Base-by-base conservation (phyloP, 1,140 invertebrate genomes). In the Paracyclopina nana region DNA sequence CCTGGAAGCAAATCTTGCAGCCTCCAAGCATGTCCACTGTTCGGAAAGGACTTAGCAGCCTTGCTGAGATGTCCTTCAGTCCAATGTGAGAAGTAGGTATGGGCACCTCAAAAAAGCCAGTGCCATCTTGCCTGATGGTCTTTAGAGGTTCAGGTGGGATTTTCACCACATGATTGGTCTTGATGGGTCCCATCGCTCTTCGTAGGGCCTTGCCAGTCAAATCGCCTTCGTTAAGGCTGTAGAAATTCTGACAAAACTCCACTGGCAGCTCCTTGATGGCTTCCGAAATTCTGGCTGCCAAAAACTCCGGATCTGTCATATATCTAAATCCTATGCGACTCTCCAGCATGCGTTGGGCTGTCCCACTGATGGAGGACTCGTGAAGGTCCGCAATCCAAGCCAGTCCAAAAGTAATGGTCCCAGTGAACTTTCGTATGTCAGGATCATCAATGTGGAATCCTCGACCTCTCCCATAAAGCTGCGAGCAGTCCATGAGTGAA, bases 371-470 rank as follows among this genome's bases (percentile, higher is more conserved):
- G n/a, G n/a, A n/a, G n/a, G n/a, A n/a, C n/a, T n/a, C n/a, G n/a
- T n/a, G n/a, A n/a, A n/a, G n/a, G 29, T 31, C 9, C 14, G 29
- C 29, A 9, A 31, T 14, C 9, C 14, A 9, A 31, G 29, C 29
- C 9, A 9, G 14, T 31, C 29, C 9, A 31, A 9, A 9, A 9
- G 9, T 16, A 38, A 4, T 38, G 2, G 34, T 9, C n/a, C 34
- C 34, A 38, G 14, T n/a, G n/a, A 38, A 38, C 34, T 38, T 38
- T 38, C 34, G n/a, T 38, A 16, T 38, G 34, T n/a, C n/a, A n/a
- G n/a, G n/a, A n/a, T n/a, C n/a, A n/a, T n/a, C n/a, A n/a, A 38
- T 16, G 34, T 38, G 34, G 20, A 38, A 38, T 5, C n/a, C 34
- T 4, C n/a, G n/a, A 16, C 34, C 34, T 38, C 20, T 38, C 8